Evolutionary conservation across 2,888 invertebrate species (phyloP), one percentile per base, ranked within the genome.

Genomic region (Thymelicus sylvestris): DNA sequence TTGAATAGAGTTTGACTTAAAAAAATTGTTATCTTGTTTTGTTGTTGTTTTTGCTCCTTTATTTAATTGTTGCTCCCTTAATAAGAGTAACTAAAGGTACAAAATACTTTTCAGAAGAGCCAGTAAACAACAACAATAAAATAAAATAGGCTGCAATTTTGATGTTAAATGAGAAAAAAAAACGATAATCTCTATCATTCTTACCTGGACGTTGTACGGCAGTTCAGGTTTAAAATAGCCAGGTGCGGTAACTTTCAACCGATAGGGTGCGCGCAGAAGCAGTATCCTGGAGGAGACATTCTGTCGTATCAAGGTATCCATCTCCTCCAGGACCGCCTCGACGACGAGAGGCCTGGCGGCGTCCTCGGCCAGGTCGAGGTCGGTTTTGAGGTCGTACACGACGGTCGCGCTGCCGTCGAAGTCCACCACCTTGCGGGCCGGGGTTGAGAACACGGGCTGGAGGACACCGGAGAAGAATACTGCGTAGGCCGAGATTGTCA

Each of bases 301-400:
- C 83, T 98, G 97, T 78, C 96, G 95, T 66, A 98, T 95, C 15
- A 97, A 95, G 2, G 99, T 99, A 76, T 98, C 94, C 69, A 96
- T 96, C 92, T 99, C 99, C 86, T 98, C 98, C 3, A 99, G 96
- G 7, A 97, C 96, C 0, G 98, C 98, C 83, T 98, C 97, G 63
- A 99, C 95, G 47, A 97, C 95, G 61, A 99, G 95, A 38, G 96
- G 96, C 77, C 98, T 95, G 80, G 97, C 97, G 67, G 98, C 97
- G 80, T 97, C 97, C 76, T 92, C 93, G 48, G 95, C 95, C 69
- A 98, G 90, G 81, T 96, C 96, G 72, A 96, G 91, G 83, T 97
- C 96, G 75, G 95, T 95, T 75, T 95, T 95, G 72, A 98, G 95
- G 82, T 97, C 96, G 78, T 98, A 97, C 67, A 96, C 96, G 1